Evolutionary conservation across 2,888 invertebrate species (phyloP).

Genomic region (Falcaria lacertinaria): DNA sequence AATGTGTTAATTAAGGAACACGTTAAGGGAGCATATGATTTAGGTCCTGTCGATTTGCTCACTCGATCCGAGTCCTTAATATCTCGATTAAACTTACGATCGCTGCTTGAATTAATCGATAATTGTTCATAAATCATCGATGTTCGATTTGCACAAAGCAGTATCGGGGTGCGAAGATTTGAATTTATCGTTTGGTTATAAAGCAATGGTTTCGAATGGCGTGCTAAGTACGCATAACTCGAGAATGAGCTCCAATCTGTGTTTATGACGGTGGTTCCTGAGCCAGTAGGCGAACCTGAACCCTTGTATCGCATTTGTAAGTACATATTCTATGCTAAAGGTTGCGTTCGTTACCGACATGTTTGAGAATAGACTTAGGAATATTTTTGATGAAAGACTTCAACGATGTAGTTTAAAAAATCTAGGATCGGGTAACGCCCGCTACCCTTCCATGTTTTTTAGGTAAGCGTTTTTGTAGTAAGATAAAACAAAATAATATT

Average conservation of each 20-base stretch:
- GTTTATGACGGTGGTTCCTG: conserved; percentile 55
- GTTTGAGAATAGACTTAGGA: too few species aligned
- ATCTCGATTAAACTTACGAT: conserved; percentile 73
- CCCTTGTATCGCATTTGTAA: conserved; percentile 50
- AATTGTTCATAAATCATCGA: conserved; percentile 79
- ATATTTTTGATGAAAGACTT: too few species aligned
- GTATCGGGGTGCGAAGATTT: conserved; percentile 74
- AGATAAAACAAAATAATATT: too few species aligned
- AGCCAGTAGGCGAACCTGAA: conserved; percentile 43
- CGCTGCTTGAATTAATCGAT: conserved; percentile 80
- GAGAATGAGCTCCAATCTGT: conserved; percentile 51
- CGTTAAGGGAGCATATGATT: conserved; percentile 46
- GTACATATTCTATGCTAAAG: conserved; percentile 1
- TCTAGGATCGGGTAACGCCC: too few species aligned
- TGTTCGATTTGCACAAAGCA: conserved; percentile 76
- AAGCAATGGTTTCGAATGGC: conserved; percentile 64
- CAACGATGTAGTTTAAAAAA: too few species aligned
- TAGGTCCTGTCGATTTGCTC: conserved; percentile 47
- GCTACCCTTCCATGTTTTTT: too few species aligned
- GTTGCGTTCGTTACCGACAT: not conserved
- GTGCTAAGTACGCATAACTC: conserved; percentile 70
- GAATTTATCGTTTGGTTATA: conserved; percentile 67
- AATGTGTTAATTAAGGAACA: conserved; percentile 19
- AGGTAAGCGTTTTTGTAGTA: too few species aligned
- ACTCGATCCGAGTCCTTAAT: conserved; percentile 57